phyloP scores from a whole-genome alignment of 2,888 invertebrate genomes.

The Tipula unca region DNA sequence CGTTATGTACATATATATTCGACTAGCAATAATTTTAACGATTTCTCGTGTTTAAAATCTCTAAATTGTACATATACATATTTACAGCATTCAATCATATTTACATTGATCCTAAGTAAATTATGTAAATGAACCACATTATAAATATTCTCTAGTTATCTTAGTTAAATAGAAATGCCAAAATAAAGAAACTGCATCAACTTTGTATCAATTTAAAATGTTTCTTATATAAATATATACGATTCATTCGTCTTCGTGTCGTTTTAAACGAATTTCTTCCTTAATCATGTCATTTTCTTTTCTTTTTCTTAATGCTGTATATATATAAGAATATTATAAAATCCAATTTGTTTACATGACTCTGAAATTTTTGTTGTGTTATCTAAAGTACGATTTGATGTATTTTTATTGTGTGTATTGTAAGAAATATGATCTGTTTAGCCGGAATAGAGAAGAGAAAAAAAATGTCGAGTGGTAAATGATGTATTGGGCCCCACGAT shows the following conservation, averaged over 20 bases:
- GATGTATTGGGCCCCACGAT: not conserved
- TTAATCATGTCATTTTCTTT: conserved; percentile 1
- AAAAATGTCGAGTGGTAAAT: not conserved
- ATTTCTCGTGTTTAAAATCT: not conserved
- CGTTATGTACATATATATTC: not conserved
- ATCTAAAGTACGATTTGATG: not conserved
- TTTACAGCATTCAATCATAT: not conserved
- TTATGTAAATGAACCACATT: not conserved
- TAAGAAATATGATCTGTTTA: not conserved
- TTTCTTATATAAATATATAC: not conserved
- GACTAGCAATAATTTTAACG: not conserved
- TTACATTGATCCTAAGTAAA: not conserved
- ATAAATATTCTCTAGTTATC: not conserved
- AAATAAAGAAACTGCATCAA: not conserved
- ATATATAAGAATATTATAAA: too few relatives aligned
- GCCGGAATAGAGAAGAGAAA: not conserved
- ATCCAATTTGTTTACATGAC: conserved; percentile 4
- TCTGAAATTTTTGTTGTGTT: not conserved
- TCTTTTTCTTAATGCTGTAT: too few relatives aligned
- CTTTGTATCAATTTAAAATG: not conserved
- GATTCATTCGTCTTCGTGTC: not conserved
- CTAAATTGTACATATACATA: not conserved
- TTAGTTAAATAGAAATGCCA: not conserved
- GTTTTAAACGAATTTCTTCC: conserved; percentile 1
- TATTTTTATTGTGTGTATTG: not conserved